Conservation (phyloP, 2,888 invertebrate species). For the Strigamia transsilvanica region DNA sequence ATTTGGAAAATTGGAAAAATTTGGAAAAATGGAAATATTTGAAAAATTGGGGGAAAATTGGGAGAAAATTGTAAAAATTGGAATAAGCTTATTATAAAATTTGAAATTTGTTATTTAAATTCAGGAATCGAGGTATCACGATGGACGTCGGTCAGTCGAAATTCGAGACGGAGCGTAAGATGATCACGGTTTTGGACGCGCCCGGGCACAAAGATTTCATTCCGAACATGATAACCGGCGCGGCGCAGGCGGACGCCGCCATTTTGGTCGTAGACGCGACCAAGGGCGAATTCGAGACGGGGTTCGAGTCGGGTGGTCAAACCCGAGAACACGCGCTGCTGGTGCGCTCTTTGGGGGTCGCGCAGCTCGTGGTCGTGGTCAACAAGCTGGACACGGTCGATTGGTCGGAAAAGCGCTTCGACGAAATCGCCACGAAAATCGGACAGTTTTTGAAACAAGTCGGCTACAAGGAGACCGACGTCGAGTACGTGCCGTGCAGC, state of each 20-base stretch:
- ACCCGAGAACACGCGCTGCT: constrained; percentile 96
- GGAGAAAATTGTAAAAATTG: no score
- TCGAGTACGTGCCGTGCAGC: constrained; percentile 92
- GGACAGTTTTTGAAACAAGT: constrained; percentile 86
- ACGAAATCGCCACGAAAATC: constrained; percentile 85
- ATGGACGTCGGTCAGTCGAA: constrained; percentile 97
- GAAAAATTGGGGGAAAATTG: no score
- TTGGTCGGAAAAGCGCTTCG: constrained; percentile 91
- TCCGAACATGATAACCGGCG: constrained; percentile 99
- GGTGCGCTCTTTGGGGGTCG: constrained; percentile 87
- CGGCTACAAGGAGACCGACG: constrained; percentile 86
- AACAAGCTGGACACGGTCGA: constrained; percentile 97
- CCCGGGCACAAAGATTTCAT: constrained; percentile 99
- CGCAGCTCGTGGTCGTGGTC: constrained; percentile 91
- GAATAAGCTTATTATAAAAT: not conserved
- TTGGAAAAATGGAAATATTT: no score
- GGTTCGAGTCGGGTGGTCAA: constrained; percentile 97
- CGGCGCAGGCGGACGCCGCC: constrained; percentile 97
- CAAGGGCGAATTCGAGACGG: constrained; percentile 97
- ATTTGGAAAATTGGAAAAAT: no score
- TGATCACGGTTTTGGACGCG: constrained; percentile 88
- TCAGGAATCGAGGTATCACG: constrained; percentile 90
- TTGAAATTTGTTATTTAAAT: constrained; percentile 54
- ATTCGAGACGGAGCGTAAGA: constrained; percentile 86
- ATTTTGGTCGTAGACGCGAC: constrained; percentile 93